These are phyloP conservation scores for Thaumatotibia leucotreta DNA, from an alignment of 1,140 invertebrate genomes.

Conservation along the genomic window DNA sequence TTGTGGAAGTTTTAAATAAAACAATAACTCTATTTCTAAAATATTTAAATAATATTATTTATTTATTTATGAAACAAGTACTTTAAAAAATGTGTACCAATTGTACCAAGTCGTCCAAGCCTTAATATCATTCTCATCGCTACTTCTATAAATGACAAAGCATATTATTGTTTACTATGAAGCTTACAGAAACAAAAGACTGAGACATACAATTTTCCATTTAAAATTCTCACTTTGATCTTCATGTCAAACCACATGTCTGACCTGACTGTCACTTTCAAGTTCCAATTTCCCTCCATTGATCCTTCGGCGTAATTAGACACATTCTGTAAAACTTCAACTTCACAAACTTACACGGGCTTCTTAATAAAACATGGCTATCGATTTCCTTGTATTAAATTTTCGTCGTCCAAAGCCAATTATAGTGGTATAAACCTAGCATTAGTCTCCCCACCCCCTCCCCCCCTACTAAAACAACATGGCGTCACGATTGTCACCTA, in stretches of 20 bases:
- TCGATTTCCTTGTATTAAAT: constrained; percentile 56
- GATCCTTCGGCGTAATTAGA: constrained; percentile 20
- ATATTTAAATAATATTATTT: no score
- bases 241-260: neutral
- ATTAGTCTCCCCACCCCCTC: constrained; percentile 59
- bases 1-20: no score
- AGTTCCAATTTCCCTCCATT: neutral
- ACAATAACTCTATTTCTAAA: no score
- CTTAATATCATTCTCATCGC: neutral
- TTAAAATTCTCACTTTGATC: constrained; percentile 6
- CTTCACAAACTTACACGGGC: constrained; percentile 25
- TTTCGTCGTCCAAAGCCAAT: constrained; percentile 60
- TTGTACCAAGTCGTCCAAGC: no score
- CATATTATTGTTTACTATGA: neutral
- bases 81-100: no score
- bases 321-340: neutral
- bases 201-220: neutral
- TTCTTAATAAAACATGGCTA: constrained; percentile 54
- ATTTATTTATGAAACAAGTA: no score
- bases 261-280: neutral
- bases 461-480: constrained; percentile 63
- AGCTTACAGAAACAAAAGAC: neutral
- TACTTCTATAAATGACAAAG: neutral
- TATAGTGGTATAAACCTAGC: constrained; percentile 63
- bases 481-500: constrained; percentile 71